These are phyloP conservation scores for Caenorhabditis briggsae DNA, from an alignment of 1,140 invertebrate species.

Conservation along the genomic window DNA sequence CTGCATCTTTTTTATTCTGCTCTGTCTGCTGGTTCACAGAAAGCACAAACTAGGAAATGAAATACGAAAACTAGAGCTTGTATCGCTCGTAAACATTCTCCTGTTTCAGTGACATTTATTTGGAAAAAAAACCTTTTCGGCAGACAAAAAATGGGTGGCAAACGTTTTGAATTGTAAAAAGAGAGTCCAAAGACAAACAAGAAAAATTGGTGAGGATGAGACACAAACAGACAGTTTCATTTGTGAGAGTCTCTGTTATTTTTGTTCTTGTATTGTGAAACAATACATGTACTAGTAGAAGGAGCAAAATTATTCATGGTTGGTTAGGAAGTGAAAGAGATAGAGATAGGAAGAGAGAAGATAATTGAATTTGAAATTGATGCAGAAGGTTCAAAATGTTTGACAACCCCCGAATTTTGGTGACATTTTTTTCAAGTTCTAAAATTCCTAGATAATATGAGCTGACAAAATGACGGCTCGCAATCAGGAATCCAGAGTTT, in stretches of 20 bases:
- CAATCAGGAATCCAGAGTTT: too few species aligned
- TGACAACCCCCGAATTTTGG: too few species aligned
- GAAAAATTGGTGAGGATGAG: conserved; percentile 1
- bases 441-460: too few species aligned
- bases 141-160: conserved; percentile 4
- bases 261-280: not conserved
- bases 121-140: conserved; percentile 13
- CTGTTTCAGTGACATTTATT: conserved; percentile 29
- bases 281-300: not conserved
- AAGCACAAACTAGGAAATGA: not conserved
- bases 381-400: too few species aligned
- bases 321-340: not conserved
- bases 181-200: conserved; percentile 30
- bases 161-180: conserved; percentile 9
- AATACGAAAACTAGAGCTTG: not conserved
- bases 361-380: too few species aligned
- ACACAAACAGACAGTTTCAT: not conserved
- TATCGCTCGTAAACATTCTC: conserved; percentile 9
- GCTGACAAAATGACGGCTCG: too few species aligned
- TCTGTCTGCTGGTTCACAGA: not conserved
- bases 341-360: not conserved
- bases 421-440: too few species aligned
- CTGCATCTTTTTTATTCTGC: not conserved
- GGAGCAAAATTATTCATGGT: not conserved
- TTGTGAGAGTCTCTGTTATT: not conserved